Evolutionary conservation across 2,113 vertebrate species (phyloP).

Genomic region (Lichenostomus cassidix): DNA sequence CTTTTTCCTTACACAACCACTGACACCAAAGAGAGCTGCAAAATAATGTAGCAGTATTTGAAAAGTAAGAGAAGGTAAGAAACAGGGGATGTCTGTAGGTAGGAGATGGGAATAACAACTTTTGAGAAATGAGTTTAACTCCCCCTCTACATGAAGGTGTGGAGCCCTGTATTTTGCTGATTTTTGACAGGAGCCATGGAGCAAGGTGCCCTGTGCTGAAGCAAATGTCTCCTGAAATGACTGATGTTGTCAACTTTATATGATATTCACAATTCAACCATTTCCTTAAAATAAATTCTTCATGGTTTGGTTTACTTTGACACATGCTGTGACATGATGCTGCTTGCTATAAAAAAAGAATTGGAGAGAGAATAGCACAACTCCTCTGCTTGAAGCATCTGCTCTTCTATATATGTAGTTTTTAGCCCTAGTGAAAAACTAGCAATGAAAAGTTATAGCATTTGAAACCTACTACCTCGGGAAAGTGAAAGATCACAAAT

Average conservation of each 20-base stretch:
- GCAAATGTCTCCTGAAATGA: neutral
- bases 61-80: neutral
- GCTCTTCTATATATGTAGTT: neutral
- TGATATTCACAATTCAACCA: neutral
- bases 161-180: neutral
- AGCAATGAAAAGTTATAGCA: neutral
- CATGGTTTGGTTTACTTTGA: neutral
- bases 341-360: neutral
- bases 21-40: neutral
- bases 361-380: neutral
- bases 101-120: neutral
- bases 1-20: neutral
- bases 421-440: neutral
- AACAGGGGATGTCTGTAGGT: neutral
- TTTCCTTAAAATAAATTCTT: neutral
- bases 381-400: neutral
- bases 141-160: neutral
- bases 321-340: neutral
- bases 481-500: neutral
- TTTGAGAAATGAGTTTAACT: neutral
- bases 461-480: neutral
- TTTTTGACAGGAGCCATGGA: neutral
- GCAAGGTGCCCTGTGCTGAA: neutral
- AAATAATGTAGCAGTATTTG: neutral
- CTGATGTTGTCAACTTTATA: neutral